These are phyloP conservation scores for Crax fasciolata DNA, from an alignment of 2,797 vertebrate species.

Conservation along the genomic window DNA sequence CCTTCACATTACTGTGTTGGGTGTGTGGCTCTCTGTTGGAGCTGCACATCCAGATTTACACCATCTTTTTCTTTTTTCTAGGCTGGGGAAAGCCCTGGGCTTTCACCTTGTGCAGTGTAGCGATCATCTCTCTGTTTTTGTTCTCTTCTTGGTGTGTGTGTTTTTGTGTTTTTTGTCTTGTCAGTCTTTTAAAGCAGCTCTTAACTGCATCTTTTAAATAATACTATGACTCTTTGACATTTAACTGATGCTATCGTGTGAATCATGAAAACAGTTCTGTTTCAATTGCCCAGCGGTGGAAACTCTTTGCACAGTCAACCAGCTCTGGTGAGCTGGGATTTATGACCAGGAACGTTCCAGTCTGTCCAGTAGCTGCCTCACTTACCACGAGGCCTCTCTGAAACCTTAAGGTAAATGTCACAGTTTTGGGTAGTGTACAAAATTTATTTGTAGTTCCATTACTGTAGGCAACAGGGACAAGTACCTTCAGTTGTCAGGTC, in stretches of 20 bases:
- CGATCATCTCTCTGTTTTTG: neutral
- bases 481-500: neutral
- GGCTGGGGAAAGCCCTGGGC: neutral
- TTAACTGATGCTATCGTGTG: neutral
- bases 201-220: neutral
- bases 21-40: neutral
- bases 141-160: neutral
- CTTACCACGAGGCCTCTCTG: neutral
- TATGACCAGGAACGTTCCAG: neutral
- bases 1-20: fast-evolving
- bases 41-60: neutral
- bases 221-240: neutral
- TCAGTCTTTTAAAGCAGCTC: neutral
- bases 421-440: no score
- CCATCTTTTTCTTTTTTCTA: fast-evolving
- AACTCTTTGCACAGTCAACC: neutral
- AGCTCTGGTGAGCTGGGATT: neutral
- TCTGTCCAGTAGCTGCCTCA: neutral
- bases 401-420: neutral
- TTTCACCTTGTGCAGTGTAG: neutral
- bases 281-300: neutral
- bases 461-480: neutral
- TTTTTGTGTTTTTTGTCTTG: neutral
- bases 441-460: neutral
- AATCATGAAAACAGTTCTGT: neutral